These are phyloP conservation scores for Plagiodera versicolora DNA, from an alignment of 2,888 invertebrate species.

Conservation along the genomic window DNA sequence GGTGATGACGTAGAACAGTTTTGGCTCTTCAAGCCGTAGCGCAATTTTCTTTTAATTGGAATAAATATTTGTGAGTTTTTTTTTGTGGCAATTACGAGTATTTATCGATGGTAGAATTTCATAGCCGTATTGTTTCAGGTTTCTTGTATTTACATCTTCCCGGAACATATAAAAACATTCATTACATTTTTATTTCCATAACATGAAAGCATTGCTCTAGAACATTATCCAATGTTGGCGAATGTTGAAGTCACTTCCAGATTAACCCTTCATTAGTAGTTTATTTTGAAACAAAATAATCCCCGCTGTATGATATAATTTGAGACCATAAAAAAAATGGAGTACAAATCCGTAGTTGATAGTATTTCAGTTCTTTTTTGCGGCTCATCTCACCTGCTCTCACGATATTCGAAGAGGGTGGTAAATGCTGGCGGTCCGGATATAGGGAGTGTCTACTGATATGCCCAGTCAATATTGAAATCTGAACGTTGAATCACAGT, in stretches of 20 bases:
- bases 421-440: conserved; percentile 1
- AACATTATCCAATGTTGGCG: too few species aligned
- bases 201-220: too few species aligned
- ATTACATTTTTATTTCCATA: too few species aligned
- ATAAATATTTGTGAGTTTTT: neutral
- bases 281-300: neutral
- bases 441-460: neutral
- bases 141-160: neutral
- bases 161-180: neutral
- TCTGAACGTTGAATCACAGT: too few species aligned
- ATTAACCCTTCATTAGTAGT: too few species aligned
- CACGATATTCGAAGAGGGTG: neutral
- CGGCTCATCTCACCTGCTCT: conserved; percentile 7
- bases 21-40: too few species aligned
- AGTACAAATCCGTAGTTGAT: neutral
- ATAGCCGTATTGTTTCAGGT: neutral
- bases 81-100: neutral
- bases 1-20: too few species aligned
- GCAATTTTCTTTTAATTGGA: neutral
- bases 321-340: neutral
- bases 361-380: neutral
- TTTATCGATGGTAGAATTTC: neutral
- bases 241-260: too few species aligned
- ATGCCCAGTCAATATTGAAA: neutral
- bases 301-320: neutral